Conservation (phyloP, 2,797 vertebrate genomes). For the Rhinella marina region DNA sequence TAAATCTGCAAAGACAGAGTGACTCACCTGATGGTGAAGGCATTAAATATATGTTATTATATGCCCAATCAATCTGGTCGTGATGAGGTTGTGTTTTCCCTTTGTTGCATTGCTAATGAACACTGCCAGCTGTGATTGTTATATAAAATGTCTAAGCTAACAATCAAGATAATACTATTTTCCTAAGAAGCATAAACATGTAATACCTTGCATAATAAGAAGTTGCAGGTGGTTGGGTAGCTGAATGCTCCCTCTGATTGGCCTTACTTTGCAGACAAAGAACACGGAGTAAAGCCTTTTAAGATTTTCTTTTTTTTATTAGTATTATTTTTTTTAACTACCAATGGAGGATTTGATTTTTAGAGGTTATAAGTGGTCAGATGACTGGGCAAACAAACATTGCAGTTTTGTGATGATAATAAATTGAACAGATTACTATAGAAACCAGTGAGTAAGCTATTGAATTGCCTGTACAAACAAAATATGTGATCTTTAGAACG, state of each 20-base stretch:
- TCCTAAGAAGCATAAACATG: conserved; percentile 46
- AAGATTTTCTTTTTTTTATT: neutral
- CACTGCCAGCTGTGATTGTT: conserved; percentile 46
- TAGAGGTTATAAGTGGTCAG: conserved; percentile 38
- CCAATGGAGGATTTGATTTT: neutral
- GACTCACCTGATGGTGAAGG: conserved; percentile 49
- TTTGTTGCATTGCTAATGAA: conserved; percentile 54
- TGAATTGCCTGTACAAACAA: conserved; percentile 36
- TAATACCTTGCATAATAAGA: conserved; percentile 42
- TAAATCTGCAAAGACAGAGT: conserved; percentile 40
- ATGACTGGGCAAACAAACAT: conserved; percentile 29
- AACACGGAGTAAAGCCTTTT: neutral
- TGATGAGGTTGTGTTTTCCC: conserved; percentile 39
- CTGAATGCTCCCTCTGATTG: conserved; percentile 16
- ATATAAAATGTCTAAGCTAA: conserved; percentile 42
- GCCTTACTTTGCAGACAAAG: neutral
- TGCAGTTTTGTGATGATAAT: neutral
- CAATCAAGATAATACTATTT: conserved; percentile 46
- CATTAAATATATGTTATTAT: conserved; percentile 49
- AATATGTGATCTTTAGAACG: conserved; percentile 43
- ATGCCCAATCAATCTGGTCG: conserved; percentile 34
- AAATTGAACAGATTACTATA: conserved; percentile 44
- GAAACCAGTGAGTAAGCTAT: conserved; percentile 39
- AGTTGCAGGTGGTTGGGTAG: conserved; percentile 38
- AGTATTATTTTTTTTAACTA: neutral